phyloP scores from a whole-genome alignment of 2,888 invertebrate genomes.

The Torymus aiolomorphi region DNA sequence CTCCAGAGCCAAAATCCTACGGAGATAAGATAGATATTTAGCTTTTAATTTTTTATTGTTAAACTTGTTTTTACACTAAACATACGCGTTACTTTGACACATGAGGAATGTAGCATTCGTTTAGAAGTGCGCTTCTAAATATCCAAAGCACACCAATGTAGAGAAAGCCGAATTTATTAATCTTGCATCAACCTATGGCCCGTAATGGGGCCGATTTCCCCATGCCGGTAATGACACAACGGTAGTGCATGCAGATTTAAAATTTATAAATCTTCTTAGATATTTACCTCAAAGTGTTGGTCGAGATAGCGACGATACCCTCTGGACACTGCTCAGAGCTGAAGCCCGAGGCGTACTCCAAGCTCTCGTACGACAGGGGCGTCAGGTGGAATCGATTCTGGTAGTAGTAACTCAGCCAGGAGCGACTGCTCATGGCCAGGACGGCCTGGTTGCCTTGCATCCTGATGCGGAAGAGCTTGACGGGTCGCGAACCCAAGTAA shows the following conservation, averaged over 20 bases:
- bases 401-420: slow-evolving; percentile 98
- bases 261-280: too few relatives aligned
- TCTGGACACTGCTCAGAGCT: slow-evolving; percentile 98
- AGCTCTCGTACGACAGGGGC: slow-evolving; percentile 95
- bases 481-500: slow-evolving; percentile 96
- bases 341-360: slow-evolving; percentile 98
- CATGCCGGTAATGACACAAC: too few relatives aligned
- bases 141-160: too few relatives aligned
- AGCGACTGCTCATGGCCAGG: slow-evolving; percentile 96
- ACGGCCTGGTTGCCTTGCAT: slow-evolving; percentile 98
- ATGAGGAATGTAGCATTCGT: too few relatives aligned
- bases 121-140: too few relatives aligned
- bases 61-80: neutral
- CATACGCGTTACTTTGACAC: too few relatives aligned
- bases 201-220: too few relatives aligned
- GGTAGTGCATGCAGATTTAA: too few relatives aligned
- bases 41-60: neutral
- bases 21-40: neutral
- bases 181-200: too few relatives aligned
- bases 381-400: slow-evolving; percentile 97
- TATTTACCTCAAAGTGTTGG: slow-evolving; percentile 86
- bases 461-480: slow-evolving; percentile 95
- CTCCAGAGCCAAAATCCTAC: slow-evolving; percentile 94
- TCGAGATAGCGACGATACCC: slow-evolving; percentile 99
- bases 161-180: too few relatives aligned